A percentile compares a stretch with the other conserved stretches of the same genome.
Evolutionary conservation across 2,113 vertebrate genomes (phyloP).

Genomic region (Fulmarus glacialis): DNA sequence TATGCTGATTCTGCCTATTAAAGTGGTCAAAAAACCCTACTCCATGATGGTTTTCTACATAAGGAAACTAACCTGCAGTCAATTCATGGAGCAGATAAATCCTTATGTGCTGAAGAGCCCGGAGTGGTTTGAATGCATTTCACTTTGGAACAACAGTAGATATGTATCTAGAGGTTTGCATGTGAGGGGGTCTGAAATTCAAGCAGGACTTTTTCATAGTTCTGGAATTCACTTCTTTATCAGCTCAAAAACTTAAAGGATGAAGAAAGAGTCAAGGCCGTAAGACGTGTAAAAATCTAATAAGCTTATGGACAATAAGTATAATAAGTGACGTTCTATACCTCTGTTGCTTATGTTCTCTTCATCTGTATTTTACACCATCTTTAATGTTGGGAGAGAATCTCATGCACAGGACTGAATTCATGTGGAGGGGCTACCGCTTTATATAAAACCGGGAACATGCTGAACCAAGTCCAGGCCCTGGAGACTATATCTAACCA

Average conservation of each 20-base stretch:
- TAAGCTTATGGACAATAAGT: background rate
- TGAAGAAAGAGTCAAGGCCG: background rate
- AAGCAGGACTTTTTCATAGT: background rate
- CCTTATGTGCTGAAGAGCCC: background rate
- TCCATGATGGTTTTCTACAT: background rate
- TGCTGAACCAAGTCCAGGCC: background rate
- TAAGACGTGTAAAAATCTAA: background rate
- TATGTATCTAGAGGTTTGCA: background rate
- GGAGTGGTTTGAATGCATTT: background rate
- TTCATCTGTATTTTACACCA: background rate
- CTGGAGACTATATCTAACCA: background rate
- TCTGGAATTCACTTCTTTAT: background rate
- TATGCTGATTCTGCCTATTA: background rate
- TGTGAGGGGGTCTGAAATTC: background rate
- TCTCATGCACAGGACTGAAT: background rate
- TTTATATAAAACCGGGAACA: background rate
- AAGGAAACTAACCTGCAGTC: background rate
- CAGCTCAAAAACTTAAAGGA: background rate
- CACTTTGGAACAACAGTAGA: background rate
- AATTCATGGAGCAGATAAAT: background rate
- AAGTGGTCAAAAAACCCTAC: background rate
- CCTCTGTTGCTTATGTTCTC: background rate
- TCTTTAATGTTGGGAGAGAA: background rate
- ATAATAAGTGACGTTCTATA: background rate
- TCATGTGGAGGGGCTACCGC: background rate